Conservation (phyloP, 2,797 vertebrate species). For the Neosilurus hyrtlii region DNA sequence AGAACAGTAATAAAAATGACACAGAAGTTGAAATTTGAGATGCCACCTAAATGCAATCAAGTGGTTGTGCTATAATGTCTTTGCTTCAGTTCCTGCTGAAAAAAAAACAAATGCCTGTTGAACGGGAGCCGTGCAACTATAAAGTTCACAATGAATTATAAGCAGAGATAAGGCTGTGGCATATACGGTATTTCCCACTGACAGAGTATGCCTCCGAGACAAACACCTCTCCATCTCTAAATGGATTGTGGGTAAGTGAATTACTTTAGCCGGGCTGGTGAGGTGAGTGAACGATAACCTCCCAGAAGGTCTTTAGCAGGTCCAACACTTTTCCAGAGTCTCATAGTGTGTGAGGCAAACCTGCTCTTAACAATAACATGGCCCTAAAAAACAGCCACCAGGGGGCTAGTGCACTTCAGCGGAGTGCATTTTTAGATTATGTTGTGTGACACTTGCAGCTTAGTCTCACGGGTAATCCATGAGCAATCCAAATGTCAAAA, state of each 20-base stretch:
- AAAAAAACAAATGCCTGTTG: conserved; percentile 6
- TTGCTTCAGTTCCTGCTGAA: neutral
- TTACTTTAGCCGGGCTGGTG: conserved; percentile 64
- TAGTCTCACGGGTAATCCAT: conserved; percentile 49
- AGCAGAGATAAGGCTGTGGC: conserved; percentile 64
- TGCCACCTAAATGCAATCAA: neutral
- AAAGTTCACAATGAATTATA: conserved; percentile 30
- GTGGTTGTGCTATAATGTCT: neutral
- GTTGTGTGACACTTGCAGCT: conserved; percentile 41
- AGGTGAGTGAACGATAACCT: conserved; percentile 64
- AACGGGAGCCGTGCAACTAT: neutral
- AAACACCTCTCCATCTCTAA: conserved; percentile 66
- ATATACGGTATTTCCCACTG: conserved; percentile 66
- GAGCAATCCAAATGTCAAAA: conserved; percentile 57
- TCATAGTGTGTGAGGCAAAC: conserved; percentile 20
- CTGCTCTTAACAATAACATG: conserved; percentile 37
- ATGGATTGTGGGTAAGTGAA: conserved; percentile 71
- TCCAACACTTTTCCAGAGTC: conserved; percentile 50
- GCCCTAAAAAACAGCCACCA: neutral
- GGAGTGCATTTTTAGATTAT: conserved; percentile 44
- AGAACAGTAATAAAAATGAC: neutral
- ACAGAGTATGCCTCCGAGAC: conserved; percentile 62
- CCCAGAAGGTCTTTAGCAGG: conserved; percentile 47
- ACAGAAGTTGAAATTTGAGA: neutral
- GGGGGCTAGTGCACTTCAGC: neutral